Base-by-base conservation (phyloP, 2,888 invertebrate genomes). In the Stenotaenia linearis region DNA sequence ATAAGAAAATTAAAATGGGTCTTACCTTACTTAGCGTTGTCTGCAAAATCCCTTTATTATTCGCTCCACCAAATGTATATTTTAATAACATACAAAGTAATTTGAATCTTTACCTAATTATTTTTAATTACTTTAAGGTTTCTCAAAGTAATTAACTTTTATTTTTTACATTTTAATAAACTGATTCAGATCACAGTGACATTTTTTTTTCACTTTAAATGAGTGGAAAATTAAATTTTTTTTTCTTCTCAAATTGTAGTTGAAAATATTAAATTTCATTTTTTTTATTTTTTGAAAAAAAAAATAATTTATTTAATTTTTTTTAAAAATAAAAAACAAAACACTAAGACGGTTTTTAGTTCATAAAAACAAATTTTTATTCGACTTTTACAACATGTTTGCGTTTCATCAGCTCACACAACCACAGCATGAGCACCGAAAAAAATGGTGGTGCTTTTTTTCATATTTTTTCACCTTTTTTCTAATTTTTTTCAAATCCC, bases 341-440 rank as follows among this genome's bases (percentile, higher is more conserved):
- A 50, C 5, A 21, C 6, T 2, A n/a, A 18, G 1, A 50, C 7
- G 9, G n/a, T 56, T 56, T 56, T 56, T 40, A 23, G 18, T 35
- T 78, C 78, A 56, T 78, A 78, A 78, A 78, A 78, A 78, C 78
- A 78, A 78, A 78, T 23, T 25, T 50, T 25, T 78, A 32, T 32
- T 75, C 35, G 75, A 56, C 56, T 56, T 56, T 56, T 56, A 56
- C 56, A 56, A 56, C 56, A 56, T 56, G 56, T 56, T 56, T 56
- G 56, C 23, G 18, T 56, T 56, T 56, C 56, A 56, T 56, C 56
- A 56, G 56, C 56, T 56, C 56, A 56, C 56, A 56, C 18, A 56
- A 56, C 56, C 56, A 56, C 18, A 56, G 18, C 56, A 56, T 18
- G 56, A 56, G 56, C 56, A 56, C 56, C 56, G 21, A 56, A 56